Percentiles rank a stretch among this genome's conserved stretches.
These are phyloP conservation scores for Varecia variegata DNA, from an alignment of 2,797 vertebrate species.

Conservation along the genomic window DNA sequence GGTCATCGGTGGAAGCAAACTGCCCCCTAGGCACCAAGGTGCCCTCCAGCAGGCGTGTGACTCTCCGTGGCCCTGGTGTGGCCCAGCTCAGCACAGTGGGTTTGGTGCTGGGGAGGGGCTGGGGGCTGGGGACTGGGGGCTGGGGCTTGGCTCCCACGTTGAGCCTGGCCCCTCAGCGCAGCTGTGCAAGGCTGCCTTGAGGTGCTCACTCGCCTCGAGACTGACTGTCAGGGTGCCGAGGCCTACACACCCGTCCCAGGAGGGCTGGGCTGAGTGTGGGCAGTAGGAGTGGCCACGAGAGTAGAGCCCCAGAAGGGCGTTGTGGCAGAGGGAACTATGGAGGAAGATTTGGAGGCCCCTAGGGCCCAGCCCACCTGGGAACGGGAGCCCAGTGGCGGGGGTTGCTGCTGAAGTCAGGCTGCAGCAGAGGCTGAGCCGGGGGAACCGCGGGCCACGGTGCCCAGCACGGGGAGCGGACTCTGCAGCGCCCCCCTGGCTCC, in stretches of 20 bases:
- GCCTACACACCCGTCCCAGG: background rate
- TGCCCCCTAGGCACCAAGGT: background rate
- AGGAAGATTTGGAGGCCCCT: background rate
- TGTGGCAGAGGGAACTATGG: background rate
- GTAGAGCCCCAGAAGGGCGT: background rate
- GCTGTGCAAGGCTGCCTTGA: background rate
- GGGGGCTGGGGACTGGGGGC: background rate
- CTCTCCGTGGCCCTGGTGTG: background rate
- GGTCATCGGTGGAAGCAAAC: background rate
- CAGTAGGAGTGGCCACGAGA: background rate
- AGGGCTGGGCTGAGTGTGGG: background rate
- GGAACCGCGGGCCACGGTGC: too few relatives aligned
- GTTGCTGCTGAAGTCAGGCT: background rate
- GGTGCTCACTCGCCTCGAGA: background rate
- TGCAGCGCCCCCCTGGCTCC: background rate
- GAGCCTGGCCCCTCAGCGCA: background rate
- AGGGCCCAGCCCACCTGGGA: background rate
- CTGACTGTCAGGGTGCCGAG: rapidly evolving
- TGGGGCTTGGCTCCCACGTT: background rate
- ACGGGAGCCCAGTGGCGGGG: background rate
- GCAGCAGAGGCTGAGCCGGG: background rate
- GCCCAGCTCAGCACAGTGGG: background rate
- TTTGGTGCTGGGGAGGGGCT: background rate
- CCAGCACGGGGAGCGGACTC: background rate
- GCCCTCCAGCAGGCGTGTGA: rapidly evolving